Evolutionary conservation across 2,888 invertebrate genomes (phyloP).

Genomic region (Tenodera sinensis): DNA sequence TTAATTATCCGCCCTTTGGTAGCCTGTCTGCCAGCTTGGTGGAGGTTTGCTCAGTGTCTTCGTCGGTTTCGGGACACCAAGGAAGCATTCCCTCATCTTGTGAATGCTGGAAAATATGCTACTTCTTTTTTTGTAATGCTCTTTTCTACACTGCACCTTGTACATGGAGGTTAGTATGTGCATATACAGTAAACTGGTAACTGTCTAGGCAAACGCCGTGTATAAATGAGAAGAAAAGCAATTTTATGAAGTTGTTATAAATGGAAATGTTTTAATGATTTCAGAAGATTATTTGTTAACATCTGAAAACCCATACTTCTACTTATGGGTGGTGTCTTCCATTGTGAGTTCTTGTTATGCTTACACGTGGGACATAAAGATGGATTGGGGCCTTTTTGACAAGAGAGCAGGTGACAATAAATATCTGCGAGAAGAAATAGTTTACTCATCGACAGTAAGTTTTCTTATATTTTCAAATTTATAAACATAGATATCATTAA

Average conservation of each 20-base stretch:
- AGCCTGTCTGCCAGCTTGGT: slow-evolving; percentile 77
- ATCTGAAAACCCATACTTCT: slow-evolving; percentile 62
- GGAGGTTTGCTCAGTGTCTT: slow-evolving; percentile 80
- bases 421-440: slow-evolving; percentile 73
- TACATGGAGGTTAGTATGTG: slow-evolving; percentile 45
- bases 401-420: slow-evolving; percentile 70
- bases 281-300: slow-evolving; percentile 48
- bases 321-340: slow-evolving; percentile 65
- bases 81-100: slow-evolving; percentile 75
- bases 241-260: not conserved
- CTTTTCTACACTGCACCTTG: slow-evolving; percentile 49
- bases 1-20: slow-evolving; percentile 60
- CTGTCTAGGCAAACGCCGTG: no score
- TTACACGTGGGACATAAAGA: slow-evolving; percentile 81
- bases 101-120: slow-evolving; percentile 79
- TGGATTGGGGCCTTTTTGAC: slow-evolving; percentile 86
- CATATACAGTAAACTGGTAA: not conserved
- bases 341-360: slow-evolving; percentile 74
- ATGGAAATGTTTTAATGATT: slow-evolving; percentile 28
- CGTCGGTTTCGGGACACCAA: slow-evolving; percentile 76
- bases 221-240: no score
- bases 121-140: slow-evolving; percentile 70
- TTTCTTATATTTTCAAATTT: not conserved
- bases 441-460: slow-evolving; percentile 70
- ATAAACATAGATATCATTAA: no score